Base-by-base conservation (phyloP, 2,113 vertebrate species). In the Gymnobelideus leadbeateri region DNA sequence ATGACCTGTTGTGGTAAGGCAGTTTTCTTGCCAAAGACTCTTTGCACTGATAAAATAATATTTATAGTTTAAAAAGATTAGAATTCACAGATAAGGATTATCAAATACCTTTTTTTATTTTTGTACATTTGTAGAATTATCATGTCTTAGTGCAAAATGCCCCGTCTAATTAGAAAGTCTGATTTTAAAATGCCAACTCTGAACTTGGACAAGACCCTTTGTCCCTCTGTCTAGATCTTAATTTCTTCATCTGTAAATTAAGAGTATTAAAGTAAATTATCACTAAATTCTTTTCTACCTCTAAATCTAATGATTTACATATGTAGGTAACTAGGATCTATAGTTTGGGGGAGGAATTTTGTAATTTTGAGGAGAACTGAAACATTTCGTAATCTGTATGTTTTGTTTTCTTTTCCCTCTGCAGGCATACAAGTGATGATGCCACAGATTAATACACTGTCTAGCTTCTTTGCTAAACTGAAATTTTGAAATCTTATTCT, bases 381-480 rank as follows among this genome's bases (percentile, higher is more conserved):
- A 84, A 23, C n/a, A 7, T 21, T 84, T 84, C 68, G 21, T 43
- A 43, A 84, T 43, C 19, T 84, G 7, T 43, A 14, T 14, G n/a
- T 43, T 84, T 84, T 68, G 61, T 37, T 68, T 68, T 68, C 11
- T 68, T 84, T 84, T 84, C 16, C 68, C 16, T 43, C n/a, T 43
- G n/a, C 19, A 21, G 19, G 31, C n/a, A 84, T 16, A 84, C 68
- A 43, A 84, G n/a, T 84, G 19, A n/a, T 84, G 68, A 43, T 43
- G n/a, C 68, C 68, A 84, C 68, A 84, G n/a, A 84, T 84, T 84
- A 84, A 84, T 84, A n/a, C 68, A 43, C 68, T 77, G 68, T 84
- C 68, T 84, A 84, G 68, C 43, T n/a, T 84, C 19, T 43, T 84
- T 84, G 68, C 68, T n/a, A 84, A 84, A 84, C 23, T 84, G 68